Evolutionary conservation across 92 coral and sea anemone genomes (phyloP).

Genomic region (Epizoanthus ramosus): DNA sequence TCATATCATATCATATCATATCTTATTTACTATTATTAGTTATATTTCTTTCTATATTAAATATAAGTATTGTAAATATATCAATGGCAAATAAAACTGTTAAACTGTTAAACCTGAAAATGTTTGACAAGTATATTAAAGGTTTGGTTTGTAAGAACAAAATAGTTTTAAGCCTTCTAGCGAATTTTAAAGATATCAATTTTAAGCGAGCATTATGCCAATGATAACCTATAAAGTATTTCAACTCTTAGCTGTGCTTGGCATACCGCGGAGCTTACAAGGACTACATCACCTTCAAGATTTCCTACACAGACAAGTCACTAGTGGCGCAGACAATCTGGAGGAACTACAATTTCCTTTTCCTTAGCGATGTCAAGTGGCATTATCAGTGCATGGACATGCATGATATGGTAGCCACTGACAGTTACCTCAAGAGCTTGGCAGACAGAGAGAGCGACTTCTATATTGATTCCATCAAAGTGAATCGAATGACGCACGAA

Average conservation of each 20-base stretch:
- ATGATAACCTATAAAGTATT: not conserved
- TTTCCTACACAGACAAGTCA: constrained; percentile 74
- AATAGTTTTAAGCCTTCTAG: too few relatives aligned
- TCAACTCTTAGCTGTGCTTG: constrained; percentile 68
- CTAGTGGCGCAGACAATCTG: constrained; percentile 46
- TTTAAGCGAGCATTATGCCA: not conserved
- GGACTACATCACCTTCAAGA: constrained; percentile 47
- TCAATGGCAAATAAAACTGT: too few relatives aligned
- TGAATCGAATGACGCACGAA: constrained; percentile 17
- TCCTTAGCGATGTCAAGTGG: constrained; percentile 59
- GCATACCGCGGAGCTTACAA: constrained; percentile 69
- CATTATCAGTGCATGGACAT: constrained; percentile 67
- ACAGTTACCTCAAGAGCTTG: constrained; percentile 30
- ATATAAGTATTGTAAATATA: too few relatives aligned
- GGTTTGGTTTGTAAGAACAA: too few relatives aligned
- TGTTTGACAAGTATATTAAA: too few relatives aligned
- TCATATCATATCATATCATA: too few relatives aligned
- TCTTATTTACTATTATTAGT: too few relatives aligned
- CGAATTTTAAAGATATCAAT: too few relatives aligned
- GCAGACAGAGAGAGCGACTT: constrained; percentile 57
- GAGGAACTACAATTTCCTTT: constrained; percentile 51
- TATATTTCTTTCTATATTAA: too few relatives aligned
- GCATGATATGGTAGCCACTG: constrained; percentile 60
- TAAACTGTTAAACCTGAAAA: too few relatives aligned
- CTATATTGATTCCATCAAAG: constrained; percentile 61